Percentiles rank a stretch among this genome's conserved stretches.
These are phyloP conservation scores for Nomada ruficornis DNA, from an alignment of 2,888 invertebrate species.

Conservation along the genomic window DNA sequence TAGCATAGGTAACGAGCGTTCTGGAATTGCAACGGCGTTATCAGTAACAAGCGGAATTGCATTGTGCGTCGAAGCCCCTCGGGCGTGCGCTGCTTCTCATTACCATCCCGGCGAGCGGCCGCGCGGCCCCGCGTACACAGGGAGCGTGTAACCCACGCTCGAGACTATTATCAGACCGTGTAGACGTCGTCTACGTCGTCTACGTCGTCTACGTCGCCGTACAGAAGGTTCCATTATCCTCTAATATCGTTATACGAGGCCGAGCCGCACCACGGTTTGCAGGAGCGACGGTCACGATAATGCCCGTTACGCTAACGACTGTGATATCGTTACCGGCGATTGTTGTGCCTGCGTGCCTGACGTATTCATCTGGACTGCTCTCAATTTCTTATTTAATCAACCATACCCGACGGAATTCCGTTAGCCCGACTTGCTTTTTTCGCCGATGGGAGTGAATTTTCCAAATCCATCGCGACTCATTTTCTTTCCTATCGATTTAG, in stretches of 20 bases:
- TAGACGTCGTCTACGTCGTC: conserved; percentile 60
- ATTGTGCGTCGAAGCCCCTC: conserved; percentile 67
- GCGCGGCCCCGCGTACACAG: conserved; percentile 10
- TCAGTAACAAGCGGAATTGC: conserved; percentile 73
- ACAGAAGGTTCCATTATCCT: conserved; percentile 63
- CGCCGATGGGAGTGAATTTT: background rate
- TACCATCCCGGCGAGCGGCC: conserved; percentile 57
- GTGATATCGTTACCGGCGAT: conserved; percentile 61
- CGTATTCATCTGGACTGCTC: conserved; percentile 16
- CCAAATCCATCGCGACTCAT: no score
- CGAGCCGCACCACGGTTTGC: conserved; percentile 43
- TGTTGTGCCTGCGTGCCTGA: conserved; percentile 35
- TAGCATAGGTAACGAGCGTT: conserved; percentile 64
- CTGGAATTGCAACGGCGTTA: conserved; percentile 64
- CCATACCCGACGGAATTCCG: background rate
- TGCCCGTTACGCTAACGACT: conserved; percentile 57
- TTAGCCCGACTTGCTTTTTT: background rate
- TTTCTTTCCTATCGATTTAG: no score
- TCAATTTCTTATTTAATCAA: conserved; percentile 41
- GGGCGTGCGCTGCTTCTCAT: conserved; percentile 60
- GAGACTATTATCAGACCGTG: conserved; percentile 64
- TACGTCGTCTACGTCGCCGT: conserved; percentile 38
- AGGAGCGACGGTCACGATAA: conserved; percentile 62
- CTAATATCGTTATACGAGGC: conserved; percentile 64
- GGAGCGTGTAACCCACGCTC: conserved; percentile 9